phyloP scores from a whole-genome alignment of 2,888 invertebrate genomes.

The Parelbella ahira region DNA sequence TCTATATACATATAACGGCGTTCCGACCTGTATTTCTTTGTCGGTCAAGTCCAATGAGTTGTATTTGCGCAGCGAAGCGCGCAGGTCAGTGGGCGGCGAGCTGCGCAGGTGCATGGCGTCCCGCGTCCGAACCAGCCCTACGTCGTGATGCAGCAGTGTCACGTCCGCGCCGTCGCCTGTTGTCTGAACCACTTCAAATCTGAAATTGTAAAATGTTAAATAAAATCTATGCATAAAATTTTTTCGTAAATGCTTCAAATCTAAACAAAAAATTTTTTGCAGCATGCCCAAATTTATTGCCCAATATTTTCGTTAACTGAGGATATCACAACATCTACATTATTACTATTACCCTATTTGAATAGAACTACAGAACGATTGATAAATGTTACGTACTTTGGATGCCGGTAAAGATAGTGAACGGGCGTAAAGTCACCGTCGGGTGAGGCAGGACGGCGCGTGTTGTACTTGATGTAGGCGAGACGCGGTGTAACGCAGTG shows the following conservation, averaged over 20 bases:
- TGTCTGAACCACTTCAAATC: constrained; percentile 48
- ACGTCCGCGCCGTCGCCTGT: constrained; percentile 55
- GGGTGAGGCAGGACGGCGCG: constrained; percentile 38
- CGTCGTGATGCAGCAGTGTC: constrained; percentile 59
- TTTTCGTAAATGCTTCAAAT: too few species aligned
- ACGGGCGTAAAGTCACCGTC: constrained; percentile 45
- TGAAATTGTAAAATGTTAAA: too few species aligned
- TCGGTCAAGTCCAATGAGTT: constrained; percentile 37
- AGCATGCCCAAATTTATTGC: too few species aligned
- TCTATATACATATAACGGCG: too few species aligned
- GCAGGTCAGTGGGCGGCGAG: constrained; percentile 30
- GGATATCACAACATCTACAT: too few species aligned
- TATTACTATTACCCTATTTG: too few species aligned
- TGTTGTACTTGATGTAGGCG: constrained; percentile 56
- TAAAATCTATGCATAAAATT: constrained; percentile 45
- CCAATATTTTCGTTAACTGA: too few species aligned
- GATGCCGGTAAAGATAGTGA: constrained; percentile 55
- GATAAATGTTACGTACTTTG: constrained; percentile 39
- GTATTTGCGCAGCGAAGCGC: constrained; percentile 37
- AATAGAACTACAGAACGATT: too few species aligned
- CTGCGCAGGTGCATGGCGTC: constrained; percentile 39
- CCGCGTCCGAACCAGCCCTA: constrained; percentile 60
- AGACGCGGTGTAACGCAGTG: constrained; percentile 55
- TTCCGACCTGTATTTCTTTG: constrained; percentile 48
- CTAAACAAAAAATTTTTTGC: too few species aligned